Evolutionary conservation across 1,140 invertebrate species (phyloP), one percentile per base, ranked within the genome.

Genomic region (Drosophila melanica): DNA sequence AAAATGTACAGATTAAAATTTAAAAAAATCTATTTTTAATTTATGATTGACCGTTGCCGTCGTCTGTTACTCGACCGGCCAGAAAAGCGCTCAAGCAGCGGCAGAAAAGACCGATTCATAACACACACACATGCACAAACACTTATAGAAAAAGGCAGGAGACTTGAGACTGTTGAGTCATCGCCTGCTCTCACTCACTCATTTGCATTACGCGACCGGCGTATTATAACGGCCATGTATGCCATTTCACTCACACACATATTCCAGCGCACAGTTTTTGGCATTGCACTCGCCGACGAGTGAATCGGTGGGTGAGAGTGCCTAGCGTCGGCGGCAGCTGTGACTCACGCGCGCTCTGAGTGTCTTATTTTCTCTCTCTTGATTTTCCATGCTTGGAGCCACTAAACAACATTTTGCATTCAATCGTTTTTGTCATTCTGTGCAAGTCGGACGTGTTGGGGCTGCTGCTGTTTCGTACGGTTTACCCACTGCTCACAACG

Each of bases 121-220:
- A 77, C 70, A 84, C 79, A 89, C 79, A 74, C 44, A 81, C 42
- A n/a, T n/a, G n/a, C n/a, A 77, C 54, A 50, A 41, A 57, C 45
- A 45, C 27, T n/a, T 33, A 50, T 48, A 27, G 9, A 55, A 23
- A 27, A 55, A 48, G 53, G 58, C 68, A 53, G 64, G 58, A 78
- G 76, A 66, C 62, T 63, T 23, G 55, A 72, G 68, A 60, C 37
- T 65, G 84, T 90, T 89, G 84, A 89, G 80, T 89, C 84, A 89
- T 89, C 84, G 65, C 67, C 59, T 78, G 78, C 78, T 84, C 85
- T 89, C 84, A 80, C 80, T 89, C 84, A 77, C 84, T 90, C 84
- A 85, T 89, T 80, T 84, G 80, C 85, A 90, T 84, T 77, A 39
- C 58, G 53, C 67, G 64, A 62, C 74, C 77, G 81, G 77, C 81